A percentile compares a stretch with the other conserved stretches of the same genome.
Evolutionary conservation across 1,140 invertebrate species (phyloP).

Genomic region (Ips typographus): DNA sequence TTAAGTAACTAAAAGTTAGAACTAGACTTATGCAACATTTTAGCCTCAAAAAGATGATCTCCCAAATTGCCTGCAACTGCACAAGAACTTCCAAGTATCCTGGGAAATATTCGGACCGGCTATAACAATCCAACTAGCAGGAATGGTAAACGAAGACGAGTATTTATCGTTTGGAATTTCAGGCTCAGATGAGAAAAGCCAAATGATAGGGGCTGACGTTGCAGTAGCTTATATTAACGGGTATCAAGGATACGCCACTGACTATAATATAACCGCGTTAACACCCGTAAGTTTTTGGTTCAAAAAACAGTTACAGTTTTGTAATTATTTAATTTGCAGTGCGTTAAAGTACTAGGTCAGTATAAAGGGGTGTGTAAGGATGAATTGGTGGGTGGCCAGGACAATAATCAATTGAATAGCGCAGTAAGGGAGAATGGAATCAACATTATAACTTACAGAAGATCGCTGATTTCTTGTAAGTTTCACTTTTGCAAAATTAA

Average conservation of each 20-base stretch:
- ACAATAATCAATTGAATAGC: constrained; percentile 76
- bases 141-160: constrained; percentile 72
- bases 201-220: constrained; percentile 86
- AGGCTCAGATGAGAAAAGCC: constrained; percentile 66
- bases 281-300: constrained; percentile 65
- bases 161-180: constrained; percentile 89
- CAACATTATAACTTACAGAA: constrained; percentile 76
- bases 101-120: constrained; percentile 91
- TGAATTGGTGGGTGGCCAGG: constrained; percentile 71
- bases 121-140: constrained; percentile 84
- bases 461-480: constrained; percentile 71
- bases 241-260: constrained; percentile 69
- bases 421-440: constrained; percentile 71
- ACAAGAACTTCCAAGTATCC: constrained; percentile 77
- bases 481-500: constrained; percentile 31
- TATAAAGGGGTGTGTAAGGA: constrained; percentile 87
- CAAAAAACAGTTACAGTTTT: not conserved
- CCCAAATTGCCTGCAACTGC: constrained; percentile 84
- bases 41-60: constrained; percentile 60
- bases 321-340: constrained; percentile 56
- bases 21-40: constrained; percentile 29
- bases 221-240: constrained; percentile 75
- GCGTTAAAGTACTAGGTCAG: constrained; percentile 79
- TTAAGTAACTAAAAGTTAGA: not conserved
- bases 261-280: constrained; percentile 84